Conservation (phyloP, 2,888 invertebrate species). For the Cantharis nigra region DNA sequence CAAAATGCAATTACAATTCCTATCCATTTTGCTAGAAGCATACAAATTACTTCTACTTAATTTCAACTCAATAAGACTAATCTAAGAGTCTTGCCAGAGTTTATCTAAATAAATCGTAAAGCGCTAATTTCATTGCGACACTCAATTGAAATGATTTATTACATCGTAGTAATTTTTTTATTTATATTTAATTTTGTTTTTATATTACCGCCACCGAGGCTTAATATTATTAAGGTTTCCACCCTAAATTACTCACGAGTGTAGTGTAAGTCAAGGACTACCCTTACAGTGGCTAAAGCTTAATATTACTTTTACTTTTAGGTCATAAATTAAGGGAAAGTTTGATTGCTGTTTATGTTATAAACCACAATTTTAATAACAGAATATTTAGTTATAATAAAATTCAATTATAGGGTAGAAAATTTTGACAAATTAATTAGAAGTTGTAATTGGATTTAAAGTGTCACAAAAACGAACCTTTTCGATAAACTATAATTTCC, state of each 20-base stretch:
- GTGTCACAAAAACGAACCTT: background rate
- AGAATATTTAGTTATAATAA: background rate
- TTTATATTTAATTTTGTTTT: background rate
- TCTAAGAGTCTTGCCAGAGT: background rate
- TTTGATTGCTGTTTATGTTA: background rate
- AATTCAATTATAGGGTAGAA: background rate
- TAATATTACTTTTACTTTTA: background rate
- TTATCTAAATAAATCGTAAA: background rate
- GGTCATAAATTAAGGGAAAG: background rate
- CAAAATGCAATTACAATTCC: background rate
- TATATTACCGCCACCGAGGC: background rate
- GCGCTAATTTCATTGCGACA: background rate
- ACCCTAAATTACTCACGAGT: background rate
- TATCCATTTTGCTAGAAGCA: background rate
- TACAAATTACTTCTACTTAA: background rate
- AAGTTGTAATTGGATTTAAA: background rate
- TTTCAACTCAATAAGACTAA: background rate
- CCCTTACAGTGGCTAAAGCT: background rate
- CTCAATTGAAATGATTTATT: background rate
- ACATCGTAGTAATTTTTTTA: background rate
- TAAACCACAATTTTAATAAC: background rate
- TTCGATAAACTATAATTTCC: background rate
- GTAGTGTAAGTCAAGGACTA: background rate
- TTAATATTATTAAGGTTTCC: background rate
- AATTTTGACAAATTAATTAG: background rate